Conservation (phyloP, 1,140 invertebrate species). For the Daktulosphaira vitifoliae region DNA sequence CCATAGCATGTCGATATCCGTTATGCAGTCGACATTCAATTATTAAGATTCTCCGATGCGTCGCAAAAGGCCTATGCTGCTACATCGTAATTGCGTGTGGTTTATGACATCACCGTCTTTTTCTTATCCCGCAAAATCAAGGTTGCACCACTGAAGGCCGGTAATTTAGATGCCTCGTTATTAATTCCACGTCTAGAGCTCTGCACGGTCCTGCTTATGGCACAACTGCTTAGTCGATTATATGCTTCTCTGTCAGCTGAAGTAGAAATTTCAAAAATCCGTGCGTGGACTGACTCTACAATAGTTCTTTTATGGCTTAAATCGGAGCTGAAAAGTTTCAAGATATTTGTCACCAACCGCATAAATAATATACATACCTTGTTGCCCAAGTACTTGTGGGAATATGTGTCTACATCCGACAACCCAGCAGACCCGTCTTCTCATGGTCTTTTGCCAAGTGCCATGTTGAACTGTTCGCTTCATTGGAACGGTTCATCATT, state of each 20-base stretch:
- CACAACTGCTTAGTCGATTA: constrained; percentile 36
- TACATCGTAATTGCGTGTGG: not conserved
- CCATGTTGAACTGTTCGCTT: no score
- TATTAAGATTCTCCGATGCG: not conserved
- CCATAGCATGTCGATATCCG: not conserved
- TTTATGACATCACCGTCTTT: constrained; percentile 7
- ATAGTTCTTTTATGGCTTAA: no score
- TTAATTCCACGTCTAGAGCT: constrained; percentile 43
- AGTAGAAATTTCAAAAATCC: not conserved
- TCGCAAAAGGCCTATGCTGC: constrained; percentile 27
- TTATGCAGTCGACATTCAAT: not conserved
- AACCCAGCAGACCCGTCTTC: not conserved
- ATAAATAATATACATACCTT: no score
- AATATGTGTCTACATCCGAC: not conserved
- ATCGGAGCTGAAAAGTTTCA: no score
- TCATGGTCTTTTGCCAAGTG: no score
- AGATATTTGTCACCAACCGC: no score
- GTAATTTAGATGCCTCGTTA: constrained; percentile 29
- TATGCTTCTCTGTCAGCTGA: not conserved
- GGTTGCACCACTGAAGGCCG: constrained; percentile 29
- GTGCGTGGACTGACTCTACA: no score
- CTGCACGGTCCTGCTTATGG: constrained; percentile 40
- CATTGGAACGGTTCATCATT: no score
- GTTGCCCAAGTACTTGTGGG: no score
- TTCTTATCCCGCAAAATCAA: constrained; percentile 30